Evolutionary conservation across 2,888 invertebrate species (phyloP).

Genomic region (Sminthurides aquaticus): DNA sequence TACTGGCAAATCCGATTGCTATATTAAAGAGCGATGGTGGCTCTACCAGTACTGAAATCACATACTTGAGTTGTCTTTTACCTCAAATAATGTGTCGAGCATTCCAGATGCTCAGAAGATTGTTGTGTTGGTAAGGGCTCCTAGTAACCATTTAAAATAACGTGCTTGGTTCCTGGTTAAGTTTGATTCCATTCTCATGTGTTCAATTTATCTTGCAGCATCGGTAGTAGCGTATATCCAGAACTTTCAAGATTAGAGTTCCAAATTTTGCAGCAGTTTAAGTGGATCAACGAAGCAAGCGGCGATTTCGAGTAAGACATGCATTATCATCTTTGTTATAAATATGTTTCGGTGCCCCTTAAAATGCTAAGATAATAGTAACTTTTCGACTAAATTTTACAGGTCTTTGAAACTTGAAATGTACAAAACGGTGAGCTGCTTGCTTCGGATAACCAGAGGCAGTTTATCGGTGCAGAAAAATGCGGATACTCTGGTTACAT

Average conservation of each 20-base stretch:
- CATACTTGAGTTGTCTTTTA: neutral
- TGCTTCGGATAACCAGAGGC: neutral
- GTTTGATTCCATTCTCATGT: too few species aligned
- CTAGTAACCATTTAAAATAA: too few species aligned
- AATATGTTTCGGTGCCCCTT: too few species aligned
- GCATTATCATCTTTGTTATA: too few species aligned
- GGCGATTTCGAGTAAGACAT: slow-evolving; percentile 27
- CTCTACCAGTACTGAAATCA: neutral
- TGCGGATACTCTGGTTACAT: neutral
- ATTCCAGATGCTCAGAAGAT: neutral
- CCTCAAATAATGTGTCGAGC: neutral
- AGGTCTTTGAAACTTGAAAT: slow-evolving; percentile 26
- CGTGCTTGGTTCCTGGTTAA: too few species aligned
- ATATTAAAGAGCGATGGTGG: slow-evolving; percentile 11
- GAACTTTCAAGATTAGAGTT: slow-evolving; percentile 28
- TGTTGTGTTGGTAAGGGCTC: neutral
- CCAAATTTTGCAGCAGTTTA: slow-evolving; percentile 27
- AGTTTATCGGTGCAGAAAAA: neutral
- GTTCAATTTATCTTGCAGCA: slow-evolving; percentile 25
- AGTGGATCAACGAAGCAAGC: slow-evolving; percentile 27
- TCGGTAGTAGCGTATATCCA: slow-evolving; percentile 28
- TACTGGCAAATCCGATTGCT: slow-evolving; percentile 27
- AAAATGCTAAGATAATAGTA: too few species aligned
- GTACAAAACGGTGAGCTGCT: slow-evolving; percentile 14
- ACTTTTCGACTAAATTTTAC: too few species aligned